A percentile compares a stretch with the other conserved stretches of the same genome.
Evolutionary conservation across 2,888 invertebrate genomes (phyloP).

Genomic region (Rhamphomyia laevipes): DNA sequence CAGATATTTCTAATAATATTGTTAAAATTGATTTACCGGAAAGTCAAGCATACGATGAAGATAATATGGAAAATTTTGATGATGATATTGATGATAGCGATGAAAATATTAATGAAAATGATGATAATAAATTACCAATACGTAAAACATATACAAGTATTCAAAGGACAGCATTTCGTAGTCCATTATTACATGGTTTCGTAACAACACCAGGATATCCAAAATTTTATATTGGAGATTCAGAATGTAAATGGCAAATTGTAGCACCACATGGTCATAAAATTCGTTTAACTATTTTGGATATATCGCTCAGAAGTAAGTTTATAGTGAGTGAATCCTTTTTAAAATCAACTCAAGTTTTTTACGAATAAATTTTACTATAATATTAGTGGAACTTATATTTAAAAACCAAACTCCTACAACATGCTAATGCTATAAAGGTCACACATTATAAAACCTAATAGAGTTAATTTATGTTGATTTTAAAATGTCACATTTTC

Average conservation of each 20-base stretch:
- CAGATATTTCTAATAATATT: not conserved
- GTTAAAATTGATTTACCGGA: not conserved
- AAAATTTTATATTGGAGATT: constrained; percentile 55
- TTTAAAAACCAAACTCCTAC: too few relatives aligned
- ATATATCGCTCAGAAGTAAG: constrained; percentile 59
- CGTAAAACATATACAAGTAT: constrained; percentile 14
- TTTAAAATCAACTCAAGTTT: too few relatives aligned
- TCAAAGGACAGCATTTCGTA: constrained; percentile 17
- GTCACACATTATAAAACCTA: too few relatives aligned
- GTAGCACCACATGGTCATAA: constrained; percentile 48
- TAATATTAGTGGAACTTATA: too few relatives aligned
- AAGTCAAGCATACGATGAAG: not conserved
- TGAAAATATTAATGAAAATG: constrained; percentile 8
- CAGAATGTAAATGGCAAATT: constrained; percentile 55
- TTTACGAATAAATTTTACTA: too few relatives aligned
- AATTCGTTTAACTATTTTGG: constrained; percentile 52
- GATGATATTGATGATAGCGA: constrained; percentile 3
- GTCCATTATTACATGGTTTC: constrained; percentile 42
- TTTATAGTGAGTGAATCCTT: too few relatives aligned
- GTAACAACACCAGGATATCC: constrained; percentile 64
- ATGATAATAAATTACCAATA: not conserved
- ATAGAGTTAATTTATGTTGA: too few relatives aligned
- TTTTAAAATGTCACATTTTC: too few relatives aligned
- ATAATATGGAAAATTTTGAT: not conserved
- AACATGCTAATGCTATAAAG: too few relatives aligned